Evolutionary conservation across 2,888 invertebrate genomes (phyloP).

Genomic region (Deroplatys truncata): DNA sequence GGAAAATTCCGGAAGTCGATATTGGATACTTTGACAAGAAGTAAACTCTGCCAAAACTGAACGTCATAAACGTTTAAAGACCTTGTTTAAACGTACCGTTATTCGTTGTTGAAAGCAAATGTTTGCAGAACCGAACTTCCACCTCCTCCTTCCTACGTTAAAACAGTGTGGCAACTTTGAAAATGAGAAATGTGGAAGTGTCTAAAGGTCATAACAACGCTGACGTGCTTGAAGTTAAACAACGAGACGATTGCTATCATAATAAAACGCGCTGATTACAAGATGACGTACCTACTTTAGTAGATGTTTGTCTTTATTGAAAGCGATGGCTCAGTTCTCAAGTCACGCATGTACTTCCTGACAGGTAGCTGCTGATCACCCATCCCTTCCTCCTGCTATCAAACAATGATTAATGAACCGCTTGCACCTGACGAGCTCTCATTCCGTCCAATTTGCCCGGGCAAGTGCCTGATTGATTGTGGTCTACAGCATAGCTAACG

Average conservation of each 20-base stretch:
- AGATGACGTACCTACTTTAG: not conserved
- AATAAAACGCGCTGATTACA: not conserved
- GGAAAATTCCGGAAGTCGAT: not conserved
- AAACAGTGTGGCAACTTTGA: not conserved
- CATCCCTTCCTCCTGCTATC: not conserved
- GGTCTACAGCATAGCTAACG: not conserved
- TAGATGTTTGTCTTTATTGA: slow-evolving; percentile 7
- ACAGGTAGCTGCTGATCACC: slow-evolving; percentile 4
- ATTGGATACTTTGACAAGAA: not conserved
- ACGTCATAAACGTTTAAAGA: not conserved
- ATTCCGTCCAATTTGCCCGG: not conserved
- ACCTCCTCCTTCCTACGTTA: not conserved
- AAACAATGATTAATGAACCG: slow-evolving; percentile 9
- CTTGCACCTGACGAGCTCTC: slow-evolving; percentile 1
- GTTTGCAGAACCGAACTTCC: not conserved
- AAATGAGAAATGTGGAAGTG: not conserved
- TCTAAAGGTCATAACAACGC: not conserved
- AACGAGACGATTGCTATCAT: not conserved
- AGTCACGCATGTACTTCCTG: not conserved
- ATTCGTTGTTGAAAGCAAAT: not conserved
- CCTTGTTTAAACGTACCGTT: not conserved
- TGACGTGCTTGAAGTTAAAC: not conserved
- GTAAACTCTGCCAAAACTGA: not conserved
- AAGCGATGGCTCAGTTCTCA: not conserved
- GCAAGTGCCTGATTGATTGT: not conserved